Conservation (phyloP, 2,888 invertebrate species). For the Labia minor region DNA sequence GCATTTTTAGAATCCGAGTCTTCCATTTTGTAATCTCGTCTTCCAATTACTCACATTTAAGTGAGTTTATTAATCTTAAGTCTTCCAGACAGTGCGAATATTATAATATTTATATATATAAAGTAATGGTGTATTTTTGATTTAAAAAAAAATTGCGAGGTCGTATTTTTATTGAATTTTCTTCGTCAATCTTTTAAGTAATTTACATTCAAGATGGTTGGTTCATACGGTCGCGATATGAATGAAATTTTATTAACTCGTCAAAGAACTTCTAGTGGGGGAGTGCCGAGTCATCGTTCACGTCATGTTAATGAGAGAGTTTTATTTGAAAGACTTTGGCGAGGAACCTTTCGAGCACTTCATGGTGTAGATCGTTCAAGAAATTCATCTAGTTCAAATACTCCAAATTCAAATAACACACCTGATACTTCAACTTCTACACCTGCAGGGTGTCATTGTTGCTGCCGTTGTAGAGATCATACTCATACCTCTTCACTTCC, state of each 20-base stretch:
- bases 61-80: slow-evolving; percentile 27
- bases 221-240: background rate
- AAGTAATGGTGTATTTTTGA: background rate
- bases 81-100: slow-evolving; percentile 32
- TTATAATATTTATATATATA: slow-evolving; percentile 25
- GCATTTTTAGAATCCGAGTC: slow-evolving; percentile 14
- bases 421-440: background rate
- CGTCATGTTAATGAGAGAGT: slow-evolving; percentile 43
- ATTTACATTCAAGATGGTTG: background rate
- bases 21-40: slow-evolving; percentile 31
- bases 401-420: background rate
- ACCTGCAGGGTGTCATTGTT: slow-evolving; percentile 19
- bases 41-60: slow-evolving; percentile 18
- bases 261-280: background rate
- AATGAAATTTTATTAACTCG: background rate
- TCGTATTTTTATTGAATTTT: no score
- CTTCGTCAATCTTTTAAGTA: slow-evolving; percentile 21
- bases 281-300: slow-evolving; percentile 17
- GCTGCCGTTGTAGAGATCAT: slow-evolving; percentile 22
- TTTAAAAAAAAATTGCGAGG: slow-evolving; percentile 28
- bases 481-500: background rate
- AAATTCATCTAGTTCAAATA: background rate
- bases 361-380: background rate
- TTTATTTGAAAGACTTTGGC: slow-evolving; percentile 62
- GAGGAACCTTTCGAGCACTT: slow-evolving; percentile 46